phyloP scores from a whole-genome alignment of 2,797 vertebrate genomes.

The Periophthalmus magnuspinnatus region DNA sequence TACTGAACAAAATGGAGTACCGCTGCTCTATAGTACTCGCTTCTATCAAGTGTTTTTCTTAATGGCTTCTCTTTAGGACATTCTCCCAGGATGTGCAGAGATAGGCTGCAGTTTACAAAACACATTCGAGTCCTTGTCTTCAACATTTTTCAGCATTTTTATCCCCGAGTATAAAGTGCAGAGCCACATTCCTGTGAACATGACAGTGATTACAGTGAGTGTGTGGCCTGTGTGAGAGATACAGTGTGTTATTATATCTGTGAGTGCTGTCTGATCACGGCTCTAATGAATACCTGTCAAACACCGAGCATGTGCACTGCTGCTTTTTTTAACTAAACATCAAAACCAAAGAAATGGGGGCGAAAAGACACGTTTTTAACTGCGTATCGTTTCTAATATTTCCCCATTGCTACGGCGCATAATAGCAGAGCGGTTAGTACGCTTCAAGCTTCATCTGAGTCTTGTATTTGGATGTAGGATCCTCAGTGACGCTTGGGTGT shows the following conservation, averaged over 20 bases:
- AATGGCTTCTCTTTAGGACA: too few relatives aligned
- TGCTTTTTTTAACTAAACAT: slow-evolving; percentile 1
- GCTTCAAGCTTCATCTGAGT: too few relatives aligned
- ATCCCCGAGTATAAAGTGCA: neutral
- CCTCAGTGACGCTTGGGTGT: too few relatives aligned
- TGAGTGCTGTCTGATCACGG: neutral
- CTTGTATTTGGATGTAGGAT: too few relatives aligned
- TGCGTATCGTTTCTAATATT: neutral
- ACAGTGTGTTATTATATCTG: slow-evolving; percentile 14
- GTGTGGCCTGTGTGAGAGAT: neutral
- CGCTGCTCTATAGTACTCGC: neutral
- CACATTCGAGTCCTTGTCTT: neutral
- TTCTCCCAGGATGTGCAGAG: neutral
- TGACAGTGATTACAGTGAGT: slow-evolving; percentile 15
- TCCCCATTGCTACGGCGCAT: too few relatives aligned
- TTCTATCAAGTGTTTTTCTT: too few relatives aligned
- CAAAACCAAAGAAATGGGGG: neutral
- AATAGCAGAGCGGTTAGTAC: too few relatives aligned
- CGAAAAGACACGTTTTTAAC: neutral
- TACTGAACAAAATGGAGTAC: too few relatives aligned
- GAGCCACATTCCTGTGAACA: neutral
- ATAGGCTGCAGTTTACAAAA: slow-evolving; percentile 2
- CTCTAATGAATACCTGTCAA: slow-evolving; percentile 9
- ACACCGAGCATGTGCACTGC: neutral
- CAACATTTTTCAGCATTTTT: neutral